A percentile compares a stretch with the other conserved stretches of the same genome.
Evolutionary conservation across 2,888 invertebrate genomes (phyloP).

Genomic region (Syritta pipiens): DNA sequence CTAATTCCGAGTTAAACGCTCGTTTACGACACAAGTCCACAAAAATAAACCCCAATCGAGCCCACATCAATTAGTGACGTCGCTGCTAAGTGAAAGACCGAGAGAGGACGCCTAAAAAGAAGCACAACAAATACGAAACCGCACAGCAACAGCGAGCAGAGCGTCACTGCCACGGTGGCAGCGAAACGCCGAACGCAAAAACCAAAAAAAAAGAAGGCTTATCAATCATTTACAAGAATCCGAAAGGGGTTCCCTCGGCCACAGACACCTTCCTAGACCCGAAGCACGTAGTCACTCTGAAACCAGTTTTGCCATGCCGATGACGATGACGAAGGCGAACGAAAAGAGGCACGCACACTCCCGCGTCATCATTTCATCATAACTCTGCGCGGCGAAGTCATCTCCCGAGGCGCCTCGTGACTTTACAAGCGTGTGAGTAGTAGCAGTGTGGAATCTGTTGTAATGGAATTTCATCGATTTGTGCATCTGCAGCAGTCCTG

Average conservation of each 20-base stretch:
- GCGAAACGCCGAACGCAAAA: too few relatives aligned
- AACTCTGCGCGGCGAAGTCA: conserved; percentile 36
- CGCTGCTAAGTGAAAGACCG: neutral
- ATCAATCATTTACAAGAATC: conserved; percentile 43
- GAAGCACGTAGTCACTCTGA: conserved; percentile 49
- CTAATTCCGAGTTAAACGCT: conserved; percentile 43
- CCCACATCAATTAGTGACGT: conserved; percentile 29
- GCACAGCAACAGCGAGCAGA: neutral
- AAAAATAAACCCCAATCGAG: conserved; percentile 18
- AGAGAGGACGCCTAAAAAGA: neutral
- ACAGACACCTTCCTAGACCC: conserved; percentile 43
- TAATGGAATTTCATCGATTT: conserved; percentile 2
- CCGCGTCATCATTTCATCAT: conserved; percentile 58
- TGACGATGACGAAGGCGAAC: conserved; percentile 40
- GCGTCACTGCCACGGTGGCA: neutral
- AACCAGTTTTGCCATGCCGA: conserved; percentile 19
- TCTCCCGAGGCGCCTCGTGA: too few relatives aligned
- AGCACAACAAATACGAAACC: neutral
- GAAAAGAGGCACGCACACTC: neutral
- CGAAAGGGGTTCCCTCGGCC: conserved; percentile 36
- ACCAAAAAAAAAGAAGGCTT: conserved; percentile 9
- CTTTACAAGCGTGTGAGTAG: neutral
- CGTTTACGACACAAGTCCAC: conserved; percentile 16
- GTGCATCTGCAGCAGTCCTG: neutral
- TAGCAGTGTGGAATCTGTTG: neutral